Conservation (phyloP, 2,113 vertebrate genomes). For the Phaethon lepturus region DNA sequence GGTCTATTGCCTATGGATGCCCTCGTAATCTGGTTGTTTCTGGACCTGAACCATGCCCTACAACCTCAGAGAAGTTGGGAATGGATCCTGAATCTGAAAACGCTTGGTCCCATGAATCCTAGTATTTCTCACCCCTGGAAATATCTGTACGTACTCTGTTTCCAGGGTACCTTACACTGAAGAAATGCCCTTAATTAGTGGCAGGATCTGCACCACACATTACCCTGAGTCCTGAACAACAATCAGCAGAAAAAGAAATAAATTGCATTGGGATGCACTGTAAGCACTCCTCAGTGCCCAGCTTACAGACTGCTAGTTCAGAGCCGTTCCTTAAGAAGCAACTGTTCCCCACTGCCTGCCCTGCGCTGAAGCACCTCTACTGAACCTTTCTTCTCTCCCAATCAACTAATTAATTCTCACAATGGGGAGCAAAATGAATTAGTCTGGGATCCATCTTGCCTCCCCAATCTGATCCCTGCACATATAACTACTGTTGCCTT, state of each 20-base stretch:
- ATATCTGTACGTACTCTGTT: not conserved
- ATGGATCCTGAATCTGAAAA: not conserved
- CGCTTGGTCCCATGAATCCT: not conserved
- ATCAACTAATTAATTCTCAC: not conserved
- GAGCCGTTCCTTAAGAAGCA: not conserved
- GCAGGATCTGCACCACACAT: not conserved
- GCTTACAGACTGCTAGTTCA: not conserved
- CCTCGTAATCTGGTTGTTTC: not conserved
- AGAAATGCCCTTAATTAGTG: not conserved
- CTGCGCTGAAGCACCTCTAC: not conserved
- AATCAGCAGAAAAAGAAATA: not conserved
- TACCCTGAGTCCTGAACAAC: not conserved
- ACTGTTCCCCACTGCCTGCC: not conserved
- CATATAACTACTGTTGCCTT: not conserved
- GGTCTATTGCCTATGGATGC: fast-evolving
- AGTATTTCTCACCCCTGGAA: not conserved
- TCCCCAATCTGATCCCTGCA: not conserved
- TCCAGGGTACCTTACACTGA: not conserved
- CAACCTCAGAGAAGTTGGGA: not conserved
- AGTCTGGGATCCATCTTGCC: not conserved
- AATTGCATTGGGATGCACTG: not conserved
- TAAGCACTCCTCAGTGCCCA: not conserved
- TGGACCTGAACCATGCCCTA: not conserved
- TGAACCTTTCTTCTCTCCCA: not conserved
- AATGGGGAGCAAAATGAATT: not conserved